phyloP scores from a whole-genome alignment of 2,888 invertebrate species.

The Eupithecia vulgata region DNA sequence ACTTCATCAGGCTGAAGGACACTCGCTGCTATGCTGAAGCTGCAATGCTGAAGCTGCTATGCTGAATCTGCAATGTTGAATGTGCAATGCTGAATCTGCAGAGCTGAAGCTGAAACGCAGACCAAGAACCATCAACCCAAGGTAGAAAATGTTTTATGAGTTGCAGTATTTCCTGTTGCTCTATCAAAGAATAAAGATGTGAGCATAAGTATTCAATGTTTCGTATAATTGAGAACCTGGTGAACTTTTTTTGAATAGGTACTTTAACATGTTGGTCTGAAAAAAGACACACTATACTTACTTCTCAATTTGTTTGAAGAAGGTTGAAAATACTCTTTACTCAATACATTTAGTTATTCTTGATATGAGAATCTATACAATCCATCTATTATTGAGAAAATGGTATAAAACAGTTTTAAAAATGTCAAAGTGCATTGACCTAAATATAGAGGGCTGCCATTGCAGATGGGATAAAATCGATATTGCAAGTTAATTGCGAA shows the following conservation, averaged over 20 bases:
- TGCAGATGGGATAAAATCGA: constrained; percentile 36
- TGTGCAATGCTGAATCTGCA: not conserved
- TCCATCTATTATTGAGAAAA: not conserved
- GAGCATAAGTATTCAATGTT: not conserved
- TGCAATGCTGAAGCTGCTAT: not conserved
- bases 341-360: not conserved
- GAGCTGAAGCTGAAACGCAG: not conserved
- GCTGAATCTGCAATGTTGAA: not conserved
- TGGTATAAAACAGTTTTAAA: not conserved
- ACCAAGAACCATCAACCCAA: not conserved
- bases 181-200: not conserved
- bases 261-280: not conserved
- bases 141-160: not conserved
- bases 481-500: constrained; percentile 10
- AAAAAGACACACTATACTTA: not conserved
- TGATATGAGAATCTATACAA: not conserved
- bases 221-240: not conserved
- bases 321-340: not conserved
- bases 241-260: not conserved
- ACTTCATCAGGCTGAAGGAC: not conserved
- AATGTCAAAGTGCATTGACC: constrained; percentile 23
- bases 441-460: constrained; percentile 21
- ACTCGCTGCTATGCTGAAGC: not conserved
- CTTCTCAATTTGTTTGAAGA: not conserved
- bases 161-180: not conserved